These are phyloP conservation scores for Periparus ater DNA, from an alignment of 2,797 vertebrate species.

Conservation along the genomic window DNA sequence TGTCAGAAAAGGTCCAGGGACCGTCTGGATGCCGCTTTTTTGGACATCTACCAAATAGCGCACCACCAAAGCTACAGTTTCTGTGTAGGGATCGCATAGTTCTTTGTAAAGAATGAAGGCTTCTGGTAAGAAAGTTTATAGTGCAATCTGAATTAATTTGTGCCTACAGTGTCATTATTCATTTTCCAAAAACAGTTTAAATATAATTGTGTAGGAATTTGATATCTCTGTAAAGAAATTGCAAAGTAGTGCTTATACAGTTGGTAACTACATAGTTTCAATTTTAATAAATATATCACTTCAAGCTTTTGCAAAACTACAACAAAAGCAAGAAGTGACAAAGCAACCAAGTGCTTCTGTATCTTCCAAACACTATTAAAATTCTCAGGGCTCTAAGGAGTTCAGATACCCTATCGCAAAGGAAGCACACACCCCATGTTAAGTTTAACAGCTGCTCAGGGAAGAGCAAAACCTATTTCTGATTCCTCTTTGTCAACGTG, in stretches of 20 bases:
- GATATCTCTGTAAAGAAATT: neutral
- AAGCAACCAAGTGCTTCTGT: neutral
- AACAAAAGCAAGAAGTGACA: neutral
- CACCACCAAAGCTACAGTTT: neutral
- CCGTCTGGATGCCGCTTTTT: neutral
- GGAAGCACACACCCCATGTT: neutral
- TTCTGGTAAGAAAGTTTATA: slow-evolving; percentile 47
- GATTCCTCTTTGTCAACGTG: neutral
- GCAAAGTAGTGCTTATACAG: neutral
- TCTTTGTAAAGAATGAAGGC: slow-evolving; percentile 42
- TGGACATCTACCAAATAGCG: neutral
- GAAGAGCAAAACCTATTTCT: neutral
- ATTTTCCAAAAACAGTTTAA: slow-evolving; percentile 14
- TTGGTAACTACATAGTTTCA: neutral
- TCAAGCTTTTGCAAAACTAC: neutral
- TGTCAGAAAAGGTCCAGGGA: slow-evolving; percentile 28
- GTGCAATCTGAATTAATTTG: slow-evolving; percentile 54
- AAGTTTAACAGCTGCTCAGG: neutral
- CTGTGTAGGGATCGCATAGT: neutral
- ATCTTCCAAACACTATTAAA: neutral
- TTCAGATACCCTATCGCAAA: neutral
- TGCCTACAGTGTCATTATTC: slow-evolving; percentile 55
- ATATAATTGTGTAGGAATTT: neutral
- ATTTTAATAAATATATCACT: neutral
- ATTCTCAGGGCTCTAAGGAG: neutral